These are phyloP conservation scores for Melinaea marsaeus DNA, from an alignment of 2,888 invertebrate genomes.

Conservation along the genomic window DNA sequence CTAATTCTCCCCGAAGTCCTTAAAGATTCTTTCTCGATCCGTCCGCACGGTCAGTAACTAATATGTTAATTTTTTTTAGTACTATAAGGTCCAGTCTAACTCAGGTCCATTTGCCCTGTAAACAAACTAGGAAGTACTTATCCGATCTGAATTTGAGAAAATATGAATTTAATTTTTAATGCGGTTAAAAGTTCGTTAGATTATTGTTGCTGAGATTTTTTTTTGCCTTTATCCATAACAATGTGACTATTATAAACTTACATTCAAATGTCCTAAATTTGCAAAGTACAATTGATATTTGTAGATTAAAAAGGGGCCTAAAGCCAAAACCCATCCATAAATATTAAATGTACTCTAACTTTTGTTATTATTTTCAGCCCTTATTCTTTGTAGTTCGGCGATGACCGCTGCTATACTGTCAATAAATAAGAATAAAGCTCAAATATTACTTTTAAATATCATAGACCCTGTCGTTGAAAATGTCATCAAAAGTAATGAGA, in stretches of 20 bases:
- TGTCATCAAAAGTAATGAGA: not conserved
- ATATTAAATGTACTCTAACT: not conserved
- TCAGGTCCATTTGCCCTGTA: no score
- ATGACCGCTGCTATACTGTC: conserved; percentile 21
- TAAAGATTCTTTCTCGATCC: conserved; percentile 28
- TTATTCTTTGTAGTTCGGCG: conserved; percentile 24
- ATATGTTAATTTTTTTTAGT: not conserved
- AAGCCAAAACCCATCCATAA: no score
- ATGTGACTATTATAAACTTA: no score
- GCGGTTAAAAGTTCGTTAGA: no score
- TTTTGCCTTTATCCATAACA: no score
- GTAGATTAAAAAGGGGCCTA: no score
- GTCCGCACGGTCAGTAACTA: conserved; percentile 43
- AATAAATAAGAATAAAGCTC: conserved; percentile 23
- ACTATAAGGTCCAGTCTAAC: not conserved
- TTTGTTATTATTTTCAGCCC: conserved; percentile 16
- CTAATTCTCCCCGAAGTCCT: conserved; percentile 27
- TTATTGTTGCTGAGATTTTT: no score
- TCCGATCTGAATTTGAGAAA: no score
- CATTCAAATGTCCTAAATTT: no score
- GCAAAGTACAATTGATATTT: no score
- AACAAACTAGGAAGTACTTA: no score
- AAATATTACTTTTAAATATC: conserved; percentile 14
- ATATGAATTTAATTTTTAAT: no score
- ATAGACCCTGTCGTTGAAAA: conserved; percentile 5